These are phyloP conservation scores for Chrysogorgia sp. DNA, from an alignment of 92 coral and sea anemone genomes.

Conservation along the genomic window DNA sequence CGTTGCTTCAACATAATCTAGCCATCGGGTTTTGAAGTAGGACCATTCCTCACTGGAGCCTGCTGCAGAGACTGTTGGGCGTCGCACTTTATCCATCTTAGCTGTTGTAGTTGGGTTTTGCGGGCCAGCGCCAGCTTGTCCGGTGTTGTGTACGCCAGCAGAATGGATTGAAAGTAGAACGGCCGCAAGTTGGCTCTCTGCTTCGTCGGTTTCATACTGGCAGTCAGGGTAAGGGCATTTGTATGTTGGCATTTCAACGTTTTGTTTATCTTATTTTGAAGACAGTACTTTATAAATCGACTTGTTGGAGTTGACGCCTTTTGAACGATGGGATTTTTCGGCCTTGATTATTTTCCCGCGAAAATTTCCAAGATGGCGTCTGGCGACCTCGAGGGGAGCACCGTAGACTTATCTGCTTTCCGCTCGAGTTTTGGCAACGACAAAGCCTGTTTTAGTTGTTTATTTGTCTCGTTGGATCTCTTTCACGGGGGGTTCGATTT, in stretches of 20 bases:
- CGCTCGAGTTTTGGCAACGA: too few relatives aligned
- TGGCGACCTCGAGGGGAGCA: too few relatives aligned
- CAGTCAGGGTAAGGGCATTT: constrained; percentile 55
- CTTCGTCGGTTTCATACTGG: constrained; percentile 41
- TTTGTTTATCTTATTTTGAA: background rate
- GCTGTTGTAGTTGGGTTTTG: constrained; percentile 16
- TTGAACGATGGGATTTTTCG: too few relatives aligned
- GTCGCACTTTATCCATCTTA: constrained; percentile 42
- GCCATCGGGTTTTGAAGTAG: constrained; percentile 64
- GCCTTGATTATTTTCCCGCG: too few relatives aligned
- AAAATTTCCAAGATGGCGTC: too few relatives aligned
- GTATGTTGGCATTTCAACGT: constrained; percentile 42
- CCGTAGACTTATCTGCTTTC: too few relatives aligned
- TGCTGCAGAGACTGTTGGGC: constrained; percentile 56
- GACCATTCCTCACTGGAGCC: constrained; percentile 66
- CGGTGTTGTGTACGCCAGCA: constrained; percentile 41
- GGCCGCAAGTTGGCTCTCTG: constrained; percentile 54
- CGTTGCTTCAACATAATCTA: constrained; percentile 59
- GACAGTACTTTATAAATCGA: too few relatives aligned
- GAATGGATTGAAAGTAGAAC: constrained; percentile 60
- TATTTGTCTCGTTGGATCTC: too few relatives aligned
- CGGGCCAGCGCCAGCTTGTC: constrained; percentile 1
- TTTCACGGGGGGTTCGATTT: too few relatives aligned
- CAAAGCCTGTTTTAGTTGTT: too few relatives aligned
- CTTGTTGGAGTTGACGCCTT: too few relatives aligned